Evolutionary conservation across 2,113 vertebrate genomes (phyloP).

Genomic region (Pipra filicauda): DNA sequence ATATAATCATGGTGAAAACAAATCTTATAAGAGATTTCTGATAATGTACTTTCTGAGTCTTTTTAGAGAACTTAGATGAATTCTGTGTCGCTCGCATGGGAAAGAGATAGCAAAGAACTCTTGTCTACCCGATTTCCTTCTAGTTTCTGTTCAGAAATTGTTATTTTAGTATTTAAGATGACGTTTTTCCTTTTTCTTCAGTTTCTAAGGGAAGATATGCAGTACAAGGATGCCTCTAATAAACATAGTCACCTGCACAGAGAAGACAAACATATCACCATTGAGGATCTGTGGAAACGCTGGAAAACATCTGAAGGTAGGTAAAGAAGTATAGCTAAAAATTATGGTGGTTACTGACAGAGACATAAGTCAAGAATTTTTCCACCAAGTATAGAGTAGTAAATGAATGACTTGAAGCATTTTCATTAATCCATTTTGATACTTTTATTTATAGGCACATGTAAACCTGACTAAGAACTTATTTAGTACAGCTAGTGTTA

Average conservation of each 20-base stretch:
- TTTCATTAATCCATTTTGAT: neutral
- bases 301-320: slow-evolving; percentile 97
- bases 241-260: slow-evolving; percentile 95
- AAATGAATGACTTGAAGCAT: neutral
- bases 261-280: slow-evolving; percentile 97
- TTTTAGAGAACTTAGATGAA: neutral
- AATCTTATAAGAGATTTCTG: neutral
- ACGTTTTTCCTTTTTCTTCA: slow-evolving; percentile 56
- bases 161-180: neutral
- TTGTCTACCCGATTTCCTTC: neutral
- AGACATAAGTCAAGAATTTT: neutral
- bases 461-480: neutral
- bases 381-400: neutral
- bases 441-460: neutral
- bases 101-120: neutral
- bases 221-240: slow-evolving; percentile 92
- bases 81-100: neutral
- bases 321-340: neutral
- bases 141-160: neutral
- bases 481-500: neutral
- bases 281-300: slow-evolving; percentile 95
- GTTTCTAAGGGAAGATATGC: slow-evolving; percentile 99
- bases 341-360: neutral
- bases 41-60: neutral
- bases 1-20: neutral